These are phyloP conservation scores for Prunella fulvescens DNA, from an alignment of 2,113 vertebrate species.

Conservation along the genomic window DNA sequence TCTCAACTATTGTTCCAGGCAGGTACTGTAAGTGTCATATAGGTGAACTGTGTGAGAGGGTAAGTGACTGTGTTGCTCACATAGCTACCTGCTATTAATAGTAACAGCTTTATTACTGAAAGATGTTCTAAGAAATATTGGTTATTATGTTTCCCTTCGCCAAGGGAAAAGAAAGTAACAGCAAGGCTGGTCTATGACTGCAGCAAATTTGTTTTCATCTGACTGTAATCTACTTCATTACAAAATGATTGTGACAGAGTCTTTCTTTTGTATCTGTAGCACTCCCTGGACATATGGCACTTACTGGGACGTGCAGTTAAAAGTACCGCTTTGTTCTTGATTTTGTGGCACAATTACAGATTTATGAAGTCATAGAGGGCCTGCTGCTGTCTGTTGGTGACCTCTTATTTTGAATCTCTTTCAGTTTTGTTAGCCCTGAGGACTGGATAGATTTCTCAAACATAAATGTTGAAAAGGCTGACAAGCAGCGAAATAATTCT, in stretches of 20 bases:
- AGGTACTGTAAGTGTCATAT: background rate
- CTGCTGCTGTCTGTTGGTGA: background rate
- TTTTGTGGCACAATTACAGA: background rate
- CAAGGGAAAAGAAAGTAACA: background rate
- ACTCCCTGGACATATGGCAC: background rate
- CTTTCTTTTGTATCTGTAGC: background rate
- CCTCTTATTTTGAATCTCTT: background rate
- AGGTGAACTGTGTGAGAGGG: background rate
- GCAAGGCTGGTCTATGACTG: background rate
- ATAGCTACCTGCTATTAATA: background rate
- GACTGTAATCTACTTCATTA: background rate
- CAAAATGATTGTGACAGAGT: background rate
- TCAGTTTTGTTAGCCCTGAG: constrained; percentile 73
- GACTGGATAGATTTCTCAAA: constrained; percentile 86
- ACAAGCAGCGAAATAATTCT: constrained; percentile 84
- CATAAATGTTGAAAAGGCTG: constrained; percentile 80
- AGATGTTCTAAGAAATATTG: background rate
- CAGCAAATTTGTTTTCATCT: background rate
- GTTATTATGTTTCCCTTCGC: background rate
- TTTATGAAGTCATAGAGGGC: background rate
- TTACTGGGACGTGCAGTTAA: background rate
- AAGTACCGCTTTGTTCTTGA: background rate
- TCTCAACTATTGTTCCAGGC: background rate
- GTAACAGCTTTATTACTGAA: background rate
- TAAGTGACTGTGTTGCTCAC: background rate